These are phyloP conservation scores for Pantherophis vulpinus DNA, from an alignment of 2,797 vertebrate species.

Conservation along the genomic window DNA sequence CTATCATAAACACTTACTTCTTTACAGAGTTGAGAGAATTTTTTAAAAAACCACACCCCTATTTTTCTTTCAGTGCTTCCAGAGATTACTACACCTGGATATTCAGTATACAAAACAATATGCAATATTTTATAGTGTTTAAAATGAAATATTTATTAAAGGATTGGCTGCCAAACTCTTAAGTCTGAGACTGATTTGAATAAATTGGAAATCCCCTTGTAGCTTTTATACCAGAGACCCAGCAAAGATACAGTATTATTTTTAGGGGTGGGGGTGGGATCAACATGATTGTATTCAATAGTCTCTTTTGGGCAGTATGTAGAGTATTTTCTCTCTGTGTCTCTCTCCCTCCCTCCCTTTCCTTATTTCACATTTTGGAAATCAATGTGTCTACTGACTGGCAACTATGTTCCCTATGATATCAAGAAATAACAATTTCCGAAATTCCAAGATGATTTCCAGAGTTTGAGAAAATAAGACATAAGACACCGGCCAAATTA, in stretches of 20 bases:
- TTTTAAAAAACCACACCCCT: neutral
- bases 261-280: neutral
- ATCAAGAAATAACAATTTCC: neutral
- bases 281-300: neutral
- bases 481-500: no score
- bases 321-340: neutral
- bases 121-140: neutral
- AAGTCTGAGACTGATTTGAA: neutral
- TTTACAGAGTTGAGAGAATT: neutral
- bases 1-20: neutral
- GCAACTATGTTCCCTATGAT: neutral
- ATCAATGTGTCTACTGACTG: neutral
- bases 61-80: neutral
- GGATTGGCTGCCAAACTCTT: neutral
- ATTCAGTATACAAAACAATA: neutral
- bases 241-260: neutral
- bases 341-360: neutral
- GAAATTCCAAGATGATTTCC: neutral
- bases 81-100: neutral
- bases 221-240: no score
- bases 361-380: neutral
- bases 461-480: neutral
- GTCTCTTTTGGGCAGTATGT: neutral
- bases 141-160: neutral
- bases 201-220: neutral